Evolutionary conservation across 2,113 vertebrate species (phyloP).

Genomic region (Megatriorchis doriae): DNA sequence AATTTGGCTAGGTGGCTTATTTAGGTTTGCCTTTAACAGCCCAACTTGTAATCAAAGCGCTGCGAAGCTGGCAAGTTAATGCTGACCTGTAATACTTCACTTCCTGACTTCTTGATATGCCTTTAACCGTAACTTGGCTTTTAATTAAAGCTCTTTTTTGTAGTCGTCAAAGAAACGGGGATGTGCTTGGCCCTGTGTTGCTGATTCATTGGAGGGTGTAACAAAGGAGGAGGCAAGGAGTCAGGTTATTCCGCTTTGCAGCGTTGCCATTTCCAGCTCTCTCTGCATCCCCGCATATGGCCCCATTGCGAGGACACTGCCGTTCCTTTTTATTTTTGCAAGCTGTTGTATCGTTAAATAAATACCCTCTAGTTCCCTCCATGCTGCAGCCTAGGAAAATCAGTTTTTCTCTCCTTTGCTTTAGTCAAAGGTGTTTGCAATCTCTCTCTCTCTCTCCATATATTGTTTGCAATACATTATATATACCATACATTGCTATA

Average conservation of each 20-base stretch:
- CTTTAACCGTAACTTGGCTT: background rate
- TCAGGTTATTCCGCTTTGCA: background rate
- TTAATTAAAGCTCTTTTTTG: background rate
- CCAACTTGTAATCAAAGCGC: background rate
- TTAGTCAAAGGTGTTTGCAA: background rate
- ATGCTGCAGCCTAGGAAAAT: background rate
- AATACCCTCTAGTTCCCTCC: background rate
- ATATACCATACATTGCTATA: background rate
- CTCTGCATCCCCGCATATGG: background rate
- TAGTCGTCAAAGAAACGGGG: background rate
- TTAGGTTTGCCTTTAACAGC: background rate
- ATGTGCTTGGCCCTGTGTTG: background rate
- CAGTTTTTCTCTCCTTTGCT: background rate
- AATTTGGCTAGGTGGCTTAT: background rate
- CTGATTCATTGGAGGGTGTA: background rate
- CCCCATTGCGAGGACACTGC: fast-evolving
- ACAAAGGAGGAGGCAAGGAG: background rate
- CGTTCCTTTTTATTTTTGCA: background rate
- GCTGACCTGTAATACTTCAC: background rate
- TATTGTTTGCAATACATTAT: background rate
- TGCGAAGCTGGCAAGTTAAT: background rate
- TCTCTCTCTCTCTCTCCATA: background rate
- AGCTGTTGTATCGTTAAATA: background rate
- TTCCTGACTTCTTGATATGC: background rate
- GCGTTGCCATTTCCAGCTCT: background rate